Percentiles rank a stretch among this genome's conserved stretches.
Conservation (phyloP, 2,888 invertebrate species). For the Tyria jacobaeae region DNA sequence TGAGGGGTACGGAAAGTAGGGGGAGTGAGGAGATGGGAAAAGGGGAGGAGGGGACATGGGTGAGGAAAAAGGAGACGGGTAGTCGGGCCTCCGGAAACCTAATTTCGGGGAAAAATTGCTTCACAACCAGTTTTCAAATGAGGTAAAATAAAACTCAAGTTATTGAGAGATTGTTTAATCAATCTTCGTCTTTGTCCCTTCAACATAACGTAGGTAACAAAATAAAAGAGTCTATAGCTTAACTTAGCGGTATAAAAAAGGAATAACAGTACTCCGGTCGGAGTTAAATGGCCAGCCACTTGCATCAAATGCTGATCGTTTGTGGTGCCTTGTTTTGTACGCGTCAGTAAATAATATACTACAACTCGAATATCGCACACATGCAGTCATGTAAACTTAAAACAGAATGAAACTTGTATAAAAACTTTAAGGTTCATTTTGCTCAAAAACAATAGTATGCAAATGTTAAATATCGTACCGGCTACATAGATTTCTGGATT, state of each 20-base stretch:
- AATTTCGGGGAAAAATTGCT: too few relatives aligned
- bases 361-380: background rate
- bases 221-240: slow-evolving; percentile 46
- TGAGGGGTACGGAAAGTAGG: too few relatives aligned
- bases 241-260: slow-evolving; percentile 53
- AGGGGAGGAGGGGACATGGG: too few relatives aligned
- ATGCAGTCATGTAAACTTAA: too few relatives aligned
- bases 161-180: slow-evolving; percentile 58
- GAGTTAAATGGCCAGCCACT: slow-evolving; percentile 55
- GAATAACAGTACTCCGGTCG: slow-evolving; percentile 44
- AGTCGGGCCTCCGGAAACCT: too few relatives aligned
- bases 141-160: slow-evolving; percentile 34
- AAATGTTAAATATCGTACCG: background rate
- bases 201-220: slow-evolving; percentile 54
- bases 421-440: background rate
- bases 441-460: too few relatives aligned
- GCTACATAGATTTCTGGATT: background rate
- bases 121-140: background rate
- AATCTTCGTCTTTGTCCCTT: slow-evolving; percentile 51
- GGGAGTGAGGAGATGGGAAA: too few relatives aligned
- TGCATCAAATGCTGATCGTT: slow-evolving; percentile 46
- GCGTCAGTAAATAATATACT: background rate
- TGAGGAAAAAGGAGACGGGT: too few relatives aligned
- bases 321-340: slow-evolving; percentile 16
- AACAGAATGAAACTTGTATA: background rate